Evolutionary conservation across 2,113 vertebrate genomes (phyloP).

Genomic region (Cygnus atratus): DNA sequence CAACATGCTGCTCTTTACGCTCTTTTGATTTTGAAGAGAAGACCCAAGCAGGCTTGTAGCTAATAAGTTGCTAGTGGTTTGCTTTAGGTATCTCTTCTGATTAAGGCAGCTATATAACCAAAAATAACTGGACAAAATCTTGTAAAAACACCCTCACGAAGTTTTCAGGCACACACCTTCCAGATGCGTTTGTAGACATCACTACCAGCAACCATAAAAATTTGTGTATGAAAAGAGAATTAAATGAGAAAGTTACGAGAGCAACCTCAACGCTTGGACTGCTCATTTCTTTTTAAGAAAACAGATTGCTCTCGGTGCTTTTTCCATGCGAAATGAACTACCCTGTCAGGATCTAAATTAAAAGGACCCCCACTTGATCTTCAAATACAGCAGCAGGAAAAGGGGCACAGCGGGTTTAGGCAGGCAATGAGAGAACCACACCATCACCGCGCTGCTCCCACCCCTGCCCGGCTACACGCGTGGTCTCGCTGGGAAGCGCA

Average conservation of each 20-base stretch:
- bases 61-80: not conserved
- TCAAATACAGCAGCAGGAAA: not conserved
- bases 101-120: not conserved
- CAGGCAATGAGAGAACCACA: not conserved
- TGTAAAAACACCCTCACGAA: not conserved
- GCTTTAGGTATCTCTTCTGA: not conserved
- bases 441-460: not conserved
- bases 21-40: not conserved
- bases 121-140: not conserved
- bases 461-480: accelerated
- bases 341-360: not conserved
- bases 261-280: not conserved
- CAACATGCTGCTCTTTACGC: not conserved
- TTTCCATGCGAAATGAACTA: not conserved
- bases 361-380: not conserved
- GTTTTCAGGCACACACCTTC: not conserved
- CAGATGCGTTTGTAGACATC: not conserved
- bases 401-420: not conserved
- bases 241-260: not conserved
- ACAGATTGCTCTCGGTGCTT: not conserved
- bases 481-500: accelerated
- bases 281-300: not conserved
- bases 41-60: accelerated
- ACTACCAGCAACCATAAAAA: not conserved
- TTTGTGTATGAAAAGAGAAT: not conserved